Evolutionary conservation across 2,797 vertebrate genomes (phyloP).

Genomic region (Tenualosa thibaudeaui): DNA sequence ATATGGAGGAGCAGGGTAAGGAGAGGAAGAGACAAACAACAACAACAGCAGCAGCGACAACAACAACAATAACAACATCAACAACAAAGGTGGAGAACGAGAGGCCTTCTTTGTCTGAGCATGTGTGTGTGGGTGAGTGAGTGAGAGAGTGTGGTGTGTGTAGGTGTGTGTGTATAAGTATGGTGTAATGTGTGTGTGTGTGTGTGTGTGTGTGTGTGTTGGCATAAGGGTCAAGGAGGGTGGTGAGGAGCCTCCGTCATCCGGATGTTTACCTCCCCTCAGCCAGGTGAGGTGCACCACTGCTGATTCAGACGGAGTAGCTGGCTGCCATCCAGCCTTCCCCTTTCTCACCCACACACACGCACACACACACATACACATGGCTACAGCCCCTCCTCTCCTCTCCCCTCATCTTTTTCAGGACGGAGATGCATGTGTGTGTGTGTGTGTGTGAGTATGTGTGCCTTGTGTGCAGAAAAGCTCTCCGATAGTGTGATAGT

Average conservation of each 20-base stretch:
- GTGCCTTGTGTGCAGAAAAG: neutral
- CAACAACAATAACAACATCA: too few relatives aligned
- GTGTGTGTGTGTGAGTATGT: neutral
- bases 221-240: neutral
- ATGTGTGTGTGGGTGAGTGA: neutral
- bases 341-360: neutral
- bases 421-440: neutral
- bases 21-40: neutral
- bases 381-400: too few relatives aligned
- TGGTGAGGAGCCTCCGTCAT: neutral
- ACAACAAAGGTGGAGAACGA: neutral
- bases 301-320: neutral
- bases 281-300: neutral
- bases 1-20: neutral
- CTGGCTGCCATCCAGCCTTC: neutral
- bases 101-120: neutral
- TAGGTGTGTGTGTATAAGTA: neutral
- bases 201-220: neutral
- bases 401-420: neutral
- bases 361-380: neutral
- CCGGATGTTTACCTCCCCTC: neutral
- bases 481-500: neutral
- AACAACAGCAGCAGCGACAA: too few relatives aligned
- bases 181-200: neutral
- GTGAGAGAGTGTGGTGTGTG: neutral